Evolutionary conservation across 2,797 vertebrate species (phyloP).

Genomic region (Coilia nasus): DNA sequence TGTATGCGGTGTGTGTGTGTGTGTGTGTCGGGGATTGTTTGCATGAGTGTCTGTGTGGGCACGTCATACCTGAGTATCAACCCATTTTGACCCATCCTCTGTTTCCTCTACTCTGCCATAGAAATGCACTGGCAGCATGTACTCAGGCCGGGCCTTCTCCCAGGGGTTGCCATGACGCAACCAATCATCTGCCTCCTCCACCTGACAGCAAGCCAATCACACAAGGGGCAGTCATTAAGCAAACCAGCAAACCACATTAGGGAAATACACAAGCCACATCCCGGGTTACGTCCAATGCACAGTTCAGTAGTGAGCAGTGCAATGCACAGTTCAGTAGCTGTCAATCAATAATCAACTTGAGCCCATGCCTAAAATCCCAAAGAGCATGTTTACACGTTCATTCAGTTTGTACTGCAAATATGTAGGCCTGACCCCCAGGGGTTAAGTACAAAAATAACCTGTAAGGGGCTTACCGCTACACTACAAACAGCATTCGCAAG

Average conservation of each 20-base stretch:
- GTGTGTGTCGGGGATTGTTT: not conserved
- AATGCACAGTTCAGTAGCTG: not conserved
- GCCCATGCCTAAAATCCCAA: conserved; percentile 47
- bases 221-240: not conserved
- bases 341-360: conserved; percentile 17
- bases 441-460: not conserved
- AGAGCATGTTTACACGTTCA: conserved; percentile 61
- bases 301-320: not conserved
- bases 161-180: conserved; percentile 94
- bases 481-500: not conserved
- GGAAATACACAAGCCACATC: not conserved
- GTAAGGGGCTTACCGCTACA: not conserved
- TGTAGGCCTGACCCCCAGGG: not conserved
- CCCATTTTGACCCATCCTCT: conserved; percentile 80
- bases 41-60: not conserved
- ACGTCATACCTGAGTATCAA: conserved; percentile 87
- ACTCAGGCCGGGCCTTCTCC: conserved; percentile 96
- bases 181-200: conserved; percentile 97
- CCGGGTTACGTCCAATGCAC: not conserved
- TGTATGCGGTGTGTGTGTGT: too few relatives aligned
- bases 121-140: conserved; percentile 95
- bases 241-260: not conserved
- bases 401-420: conserved; percentile 58
- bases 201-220: conserved; percentile 67
- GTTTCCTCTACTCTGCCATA: conserved; percentile 88